Evolutionary conservation across 2,797 vertebrate species (phyloP), one percentile per base, ranked within the genome.

Genomic region (Miichthys miiuy): DNA sequence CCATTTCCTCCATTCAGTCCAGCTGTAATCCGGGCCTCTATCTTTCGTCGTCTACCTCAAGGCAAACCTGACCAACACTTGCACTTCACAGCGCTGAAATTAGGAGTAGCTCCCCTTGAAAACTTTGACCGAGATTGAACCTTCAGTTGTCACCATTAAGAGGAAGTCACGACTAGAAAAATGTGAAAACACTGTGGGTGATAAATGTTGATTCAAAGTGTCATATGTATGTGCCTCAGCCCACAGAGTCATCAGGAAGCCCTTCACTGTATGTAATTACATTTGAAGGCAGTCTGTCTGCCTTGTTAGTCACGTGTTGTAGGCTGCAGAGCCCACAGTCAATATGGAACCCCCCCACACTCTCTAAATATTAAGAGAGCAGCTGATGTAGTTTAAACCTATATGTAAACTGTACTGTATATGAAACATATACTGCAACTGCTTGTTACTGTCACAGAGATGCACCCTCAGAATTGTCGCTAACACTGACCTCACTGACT

Each of bases 1-100:
- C 47, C 64, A 70, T 75, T 81, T 81, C 88, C 80, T 76, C 67
- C 46, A 21, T 54, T 38, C 62, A 16, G 67, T 73, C 81, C 88
- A 83, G 82, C 88, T 87, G 76, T 66, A 77, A 71, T 76, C 63
- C 72, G 42, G 75, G 42, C 38, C 56, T 67, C 50, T 30, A n/a
- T 68, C 61, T 48, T 46, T 65, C 14, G 2, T 50, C 44, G 55
- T 57, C 41, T 20, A 27, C 41, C 67, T 50, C 62, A 14, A 71
- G 46, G 71, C 68, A 68, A 82, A 72, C 63, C 48, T 41, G 65
- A 46, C 20, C 0, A 62, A 54, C 38, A 51, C 58, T 58, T 62
- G 52, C 11, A 42, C 54, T 56, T 62, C 38, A 17, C 6, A 2
- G 23, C 13, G 23, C 38, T 10, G 17, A 58, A 44, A 61, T 52